Base-by-base conservation (phyloP, 2,888 invertebrate species). In the Pristionchus exspectatus region DNA sequence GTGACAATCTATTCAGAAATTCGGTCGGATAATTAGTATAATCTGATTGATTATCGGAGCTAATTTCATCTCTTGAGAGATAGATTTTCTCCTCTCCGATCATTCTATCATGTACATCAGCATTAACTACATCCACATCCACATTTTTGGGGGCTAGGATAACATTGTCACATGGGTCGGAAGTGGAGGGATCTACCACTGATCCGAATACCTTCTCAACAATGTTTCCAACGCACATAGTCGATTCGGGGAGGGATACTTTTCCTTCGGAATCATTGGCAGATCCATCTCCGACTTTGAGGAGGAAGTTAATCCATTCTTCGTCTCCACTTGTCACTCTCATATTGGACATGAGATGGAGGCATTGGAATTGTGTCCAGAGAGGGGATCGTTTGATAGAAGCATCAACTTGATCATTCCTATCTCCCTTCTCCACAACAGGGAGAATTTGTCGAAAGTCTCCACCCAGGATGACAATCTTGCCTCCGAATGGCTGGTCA, bases 401-500 rank as follows among this genome's bases (percentile, higher is more conserved):
- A 14, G 84, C 87, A 9, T 69, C 72, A 12, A 90, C 81, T 63
- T 63, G 59, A 2, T 91, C 90, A 0, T 21, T n/a, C 14, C 38
- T 44, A 18, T 33, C 24, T 38, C 85, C 77, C 50, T 77, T 84
- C 21, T 91, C 87, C 21, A 90, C 27, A 12, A 91, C 89, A 2
- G 91, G 91, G 2, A 91, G 59, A 24, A 88, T 89, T 66, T 92
- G 90, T 2, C 90, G 72, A 56, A 90, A 91, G 74, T 91, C 91
- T 44, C 91, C 91, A 14, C 91, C 91, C 0, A 90, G 18, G 14
- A 91, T 56, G 0, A 91, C 50, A 0, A 50, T 54, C 74, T 90
- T 88, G 30, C 91, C 90, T 24, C 90, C 92, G 74, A 92, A 91
- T 5, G 90, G 91, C 16, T 21, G 0, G 74, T 87, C 84, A 18